phyloP scores from a whole-genome alignment of 2,797 vertebrate genomes.

The Calcarius lapponicus region DNA sequence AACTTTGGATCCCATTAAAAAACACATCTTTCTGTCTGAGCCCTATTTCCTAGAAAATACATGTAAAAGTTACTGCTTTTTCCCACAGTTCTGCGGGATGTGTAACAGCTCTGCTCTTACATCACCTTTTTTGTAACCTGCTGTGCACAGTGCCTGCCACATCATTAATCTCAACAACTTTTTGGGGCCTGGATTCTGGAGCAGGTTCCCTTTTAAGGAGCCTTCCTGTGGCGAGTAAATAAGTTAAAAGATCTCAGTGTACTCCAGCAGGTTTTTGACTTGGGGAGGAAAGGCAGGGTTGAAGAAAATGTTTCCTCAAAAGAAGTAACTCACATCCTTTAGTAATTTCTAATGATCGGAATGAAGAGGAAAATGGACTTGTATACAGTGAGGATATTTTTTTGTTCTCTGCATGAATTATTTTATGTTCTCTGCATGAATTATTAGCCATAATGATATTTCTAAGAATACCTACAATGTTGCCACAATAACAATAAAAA shows the following conservation, averaged over 20 bases:
- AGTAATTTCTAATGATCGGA: not conserved
- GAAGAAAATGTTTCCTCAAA: not conserved
- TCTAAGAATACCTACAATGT: not conserved
- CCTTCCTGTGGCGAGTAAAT: not conserved
- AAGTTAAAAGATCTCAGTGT: not conserved
- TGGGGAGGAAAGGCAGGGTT: not conserved
- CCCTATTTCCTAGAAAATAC: not conserved
- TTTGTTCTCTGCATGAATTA: not conserved
- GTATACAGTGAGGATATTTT: not conserved
- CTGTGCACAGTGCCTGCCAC: not conserved
- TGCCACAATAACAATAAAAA: not conserved
- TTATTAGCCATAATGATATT: not conserved
- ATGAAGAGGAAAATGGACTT: not conserved
- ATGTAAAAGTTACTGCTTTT: not conserved
- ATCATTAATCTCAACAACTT: constrained; percentile 18
- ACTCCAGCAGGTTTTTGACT: not conserved
- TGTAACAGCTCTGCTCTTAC: not conserved
- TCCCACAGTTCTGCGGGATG: not conserved
- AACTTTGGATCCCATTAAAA: not conserved
- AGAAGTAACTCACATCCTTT: not conserved
- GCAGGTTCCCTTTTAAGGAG: not conserved
- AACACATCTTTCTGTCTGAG: not conserved
- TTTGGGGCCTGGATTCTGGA: not conserved
- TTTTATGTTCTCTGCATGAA: constrained; percentile 10
- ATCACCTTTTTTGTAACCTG: not conserved